A percentile compares a stretch with the other conserved stretches of the same genome.
These are phyloP conservation scores for Acromyrmex charruanus DNA, from an alignment of 1,140 invertebrate genomes.

Conservation along the genomic window DNA sequence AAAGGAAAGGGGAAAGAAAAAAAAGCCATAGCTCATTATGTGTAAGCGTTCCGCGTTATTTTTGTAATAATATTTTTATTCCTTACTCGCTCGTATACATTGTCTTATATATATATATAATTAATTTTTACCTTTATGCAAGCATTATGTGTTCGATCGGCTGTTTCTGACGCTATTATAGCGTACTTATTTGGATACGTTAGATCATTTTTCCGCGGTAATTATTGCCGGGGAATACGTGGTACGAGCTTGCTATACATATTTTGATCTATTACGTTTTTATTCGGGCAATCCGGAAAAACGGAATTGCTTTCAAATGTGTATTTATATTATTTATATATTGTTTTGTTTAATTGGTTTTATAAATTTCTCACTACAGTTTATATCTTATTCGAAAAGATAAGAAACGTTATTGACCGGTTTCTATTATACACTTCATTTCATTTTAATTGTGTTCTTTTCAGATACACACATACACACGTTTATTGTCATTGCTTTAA, in stretches of 20 bases:
- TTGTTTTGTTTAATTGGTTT: conserved; percentile 63
- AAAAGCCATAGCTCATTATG: conserved; percentile 58
- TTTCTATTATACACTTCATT: conserved; percentile 64
- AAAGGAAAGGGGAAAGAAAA: conserved; percentile 2
- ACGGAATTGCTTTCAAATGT: conserved; percentile 52
- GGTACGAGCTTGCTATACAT: conserved; percentile 58
- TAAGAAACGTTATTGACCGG: conserved; percentile 33
- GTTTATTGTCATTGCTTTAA: conserved; percentile 54
- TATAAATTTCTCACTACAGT: conserved; percentile 54
- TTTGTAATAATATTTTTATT: conserved; percentile 76
- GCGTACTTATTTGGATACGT: conserved; percentile 75
- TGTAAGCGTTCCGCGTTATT: conserved; percentile 71
- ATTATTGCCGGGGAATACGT: conserved; percentile 21
- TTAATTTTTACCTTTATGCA: conserved; percentile 72
- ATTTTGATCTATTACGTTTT: conserved; percentile 69
- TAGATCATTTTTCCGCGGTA: conserved; percentile 45
- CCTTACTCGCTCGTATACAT: conserved; percentile 69
- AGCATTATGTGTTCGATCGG: conserved; percentile 81
- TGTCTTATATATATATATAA: conserved; percentile 62
- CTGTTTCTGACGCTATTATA: conserved; percentile 76
- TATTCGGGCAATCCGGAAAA: conserved; percentile 64
- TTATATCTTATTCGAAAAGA: conserved; percentile 47
- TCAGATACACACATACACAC: conserved; percentile 7
- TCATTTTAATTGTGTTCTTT: conserved; percentile 63
- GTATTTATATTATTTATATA: conserved; percentile 70